These are phyloP conservation scores for Trematocara macrostoma DNA, from an alignment of 2,113 vertebrate genomes.

Conservation along the genomic window DNA sequence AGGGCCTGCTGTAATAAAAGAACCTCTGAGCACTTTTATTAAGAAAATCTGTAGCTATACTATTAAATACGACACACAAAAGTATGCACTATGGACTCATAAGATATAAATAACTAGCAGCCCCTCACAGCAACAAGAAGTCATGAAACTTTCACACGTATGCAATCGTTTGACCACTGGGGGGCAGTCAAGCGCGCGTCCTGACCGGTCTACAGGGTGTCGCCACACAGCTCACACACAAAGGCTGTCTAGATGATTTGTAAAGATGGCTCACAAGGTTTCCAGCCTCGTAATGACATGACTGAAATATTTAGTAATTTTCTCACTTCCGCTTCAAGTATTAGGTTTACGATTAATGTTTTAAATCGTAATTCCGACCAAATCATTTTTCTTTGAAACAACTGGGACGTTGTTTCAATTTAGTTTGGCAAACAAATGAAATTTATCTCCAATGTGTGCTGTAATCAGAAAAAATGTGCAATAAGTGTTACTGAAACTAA, in stretches of 20 bases:
- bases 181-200: conserved; percentile 27
- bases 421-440: neutral
- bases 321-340: neutral
- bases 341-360: neutral
- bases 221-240: neutral
- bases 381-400: neutral
- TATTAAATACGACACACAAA: neutral
- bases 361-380: neutral
- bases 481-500: neutral
- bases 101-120: neutral
- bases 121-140: neutral
- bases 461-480: neutral
- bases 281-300: neutral
- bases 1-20: neutral
- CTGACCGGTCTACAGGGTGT: neutral
- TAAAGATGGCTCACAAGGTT: neutral
- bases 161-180: conserved; percentile 12
- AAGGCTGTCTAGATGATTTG: neutral
- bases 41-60: neutral
- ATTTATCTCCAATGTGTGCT: neutral
- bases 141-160: neutral
- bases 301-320: neutral
- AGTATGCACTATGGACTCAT: neutral
- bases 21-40: neutral
- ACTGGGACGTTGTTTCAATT: neutral